A percentile compares a stretch with the other conserved stretches of the same genome.
These are phyloP conservation scores for Lacerta bilineata DNA, from an alignment of 2,797 vertebrate genomes.

Conservation along the genomic window DNA sequence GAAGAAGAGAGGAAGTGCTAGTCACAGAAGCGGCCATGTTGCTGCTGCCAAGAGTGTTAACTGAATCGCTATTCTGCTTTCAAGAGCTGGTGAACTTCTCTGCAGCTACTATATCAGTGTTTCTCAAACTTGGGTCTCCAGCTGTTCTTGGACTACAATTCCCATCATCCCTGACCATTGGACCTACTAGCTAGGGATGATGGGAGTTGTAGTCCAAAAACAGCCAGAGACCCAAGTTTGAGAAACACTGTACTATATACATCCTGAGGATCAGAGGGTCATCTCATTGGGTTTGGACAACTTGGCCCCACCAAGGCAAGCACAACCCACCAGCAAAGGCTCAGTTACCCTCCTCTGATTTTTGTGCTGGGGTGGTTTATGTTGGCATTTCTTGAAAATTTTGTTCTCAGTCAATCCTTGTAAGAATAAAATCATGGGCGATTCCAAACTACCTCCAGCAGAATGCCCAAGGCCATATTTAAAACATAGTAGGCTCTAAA, in stretches of 20 bases:
- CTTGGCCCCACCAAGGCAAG: neutral
- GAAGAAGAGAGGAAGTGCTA: neutral
- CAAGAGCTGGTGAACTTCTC: neutral
- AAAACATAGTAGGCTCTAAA: constrained; percentile 49
- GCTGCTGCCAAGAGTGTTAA: neutral
- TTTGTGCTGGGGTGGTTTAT: too few species aligned
- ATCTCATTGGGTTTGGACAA: neutral
- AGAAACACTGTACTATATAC: neutral
- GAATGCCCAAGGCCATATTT: neutral
- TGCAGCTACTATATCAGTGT: neutral
- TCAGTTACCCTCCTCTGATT: neutral
- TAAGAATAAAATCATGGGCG: neutral
- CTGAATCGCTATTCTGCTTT: neutral
- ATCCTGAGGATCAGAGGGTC: neutral
- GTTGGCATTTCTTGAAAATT: neutral
- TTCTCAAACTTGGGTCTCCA: too few species aligned
- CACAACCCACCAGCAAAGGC: neutral
- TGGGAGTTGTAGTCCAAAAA: too few species aligned
- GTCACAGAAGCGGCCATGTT: neutral
- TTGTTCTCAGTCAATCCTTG: neutral
- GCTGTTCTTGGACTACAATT: too few species aligned
- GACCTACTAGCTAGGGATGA: too few species aligned
- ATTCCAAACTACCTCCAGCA: constrained; percentile 1
- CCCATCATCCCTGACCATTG: too few species aligned
- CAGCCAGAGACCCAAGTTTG: too few species aligned